Conservation (phyloP, 2,113 vertebrate species). For the Cyrtonyx montezumae region DNA sequence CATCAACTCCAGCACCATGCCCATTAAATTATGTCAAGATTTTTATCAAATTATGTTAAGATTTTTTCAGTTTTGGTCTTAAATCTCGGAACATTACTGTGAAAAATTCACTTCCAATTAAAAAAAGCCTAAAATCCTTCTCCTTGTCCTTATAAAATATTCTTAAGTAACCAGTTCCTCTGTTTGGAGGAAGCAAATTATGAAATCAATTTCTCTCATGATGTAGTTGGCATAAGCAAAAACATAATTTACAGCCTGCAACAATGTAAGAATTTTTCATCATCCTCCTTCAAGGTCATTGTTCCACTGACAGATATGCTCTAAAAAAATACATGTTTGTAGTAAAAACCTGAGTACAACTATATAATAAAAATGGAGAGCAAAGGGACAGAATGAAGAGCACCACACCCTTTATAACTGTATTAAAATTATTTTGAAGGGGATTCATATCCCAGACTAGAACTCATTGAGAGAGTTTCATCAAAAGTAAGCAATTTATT, state of each 20-base stretch:
- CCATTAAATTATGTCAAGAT: too few species aligned
- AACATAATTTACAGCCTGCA: conserved; percentile 29
- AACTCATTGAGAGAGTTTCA: background rate
- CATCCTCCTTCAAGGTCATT: background rate
- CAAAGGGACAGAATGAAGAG: background rate
- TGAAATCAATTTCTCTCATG: conserved; percentile 33
- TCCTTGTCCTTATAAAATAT: conserved; percentile 13
- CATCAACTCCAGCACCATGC: too few species aligned
- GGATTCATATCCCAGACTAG: background rate
- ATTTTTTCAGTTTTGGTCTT: background rate
- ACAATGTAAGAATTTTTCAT: background rate
- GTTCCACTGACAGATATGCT: background rate
- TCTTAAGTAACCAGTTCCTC: conserved; percentile 8
- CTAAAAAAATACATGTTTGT: background rate
- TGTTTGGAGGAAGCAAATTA: conserved; percentile 11
- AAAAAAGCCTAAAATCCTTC: conserved; percentile 14
- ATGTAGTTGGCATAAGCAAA: conserved; percentile 42
- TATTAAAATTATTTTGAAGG: background rate
- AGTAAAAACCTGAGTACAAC: background rate
- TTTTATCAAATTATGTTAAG: too few species aligned
- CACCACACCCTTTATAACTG: background rate
- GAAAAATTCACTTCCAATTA: conserved; percentile 49
- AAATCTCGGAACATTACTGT: background rate
- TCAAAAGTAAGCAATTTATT: background rate
- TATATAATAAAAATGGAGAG: background rate